Evolutionary conservation across 2,888 invertebrate genomes (phyloP).

Genomic region (Allacma fusca): DNA sequence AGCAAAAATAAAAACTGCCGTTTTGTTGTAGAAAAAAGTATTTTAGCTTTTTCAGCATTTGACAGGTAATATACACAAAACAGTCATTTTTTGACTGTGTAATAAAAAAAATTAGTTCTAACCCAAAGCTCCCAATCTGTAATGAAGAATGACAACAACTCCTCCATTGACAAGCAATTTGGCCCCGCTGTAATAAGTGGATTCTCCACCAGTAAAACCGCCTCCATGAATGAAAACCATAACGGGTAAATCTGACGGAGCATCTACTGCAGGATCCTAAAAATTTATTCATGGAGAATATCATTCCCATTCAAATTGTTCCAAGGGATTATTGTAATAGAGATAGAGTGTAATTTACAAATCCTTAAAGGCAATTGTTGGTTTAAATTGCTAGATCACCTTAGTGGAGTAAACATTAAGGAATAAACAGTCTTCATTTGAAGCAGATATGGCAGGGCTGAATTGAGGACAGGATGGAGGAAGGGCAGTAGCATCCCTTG

Average conservation of each 20-base stretch:
- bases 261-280: constrained; percentile 35
- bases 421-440: constrained; percentile 45
- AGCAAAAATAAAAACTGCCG: no score
- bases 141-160: constrained; percentile 45
- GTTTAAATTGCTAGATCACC: no score
- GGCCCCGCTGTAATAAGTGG: constrained; percentile 39
- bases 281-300: neutral
- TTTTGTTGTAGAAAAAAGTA: no score
- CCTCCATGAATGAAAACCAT: constrained; percentile 47
- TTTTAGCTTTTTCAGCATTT: no score
- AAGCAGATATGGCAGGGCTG: constrained; percentile 25
- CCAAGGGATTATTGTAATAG: neutral
- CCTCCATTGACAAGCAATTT: constrained; percentile 34
- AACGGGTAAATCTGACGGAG: constrained; percentile 34
- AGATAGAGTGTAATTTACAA: no score
- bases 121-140: constrained; percentile 46
- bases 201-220: constrained; percentile 41
- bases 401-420: constrained; percentile 43
- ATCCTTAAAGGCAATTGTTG: no score
- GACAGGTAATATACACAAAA: no score
- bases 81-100: no score
- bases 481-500: constrained; percentile 40
- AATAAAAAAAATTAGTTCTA: neutral
- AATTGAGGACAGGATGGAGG: constrained; percentile 44
- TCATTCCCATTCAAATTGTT: no score